These are phyloP conservation scores for Porites rus DNA, from an alignment of 92 coral and sea anemone genomes.

Conservation along the genomic window DNA sequence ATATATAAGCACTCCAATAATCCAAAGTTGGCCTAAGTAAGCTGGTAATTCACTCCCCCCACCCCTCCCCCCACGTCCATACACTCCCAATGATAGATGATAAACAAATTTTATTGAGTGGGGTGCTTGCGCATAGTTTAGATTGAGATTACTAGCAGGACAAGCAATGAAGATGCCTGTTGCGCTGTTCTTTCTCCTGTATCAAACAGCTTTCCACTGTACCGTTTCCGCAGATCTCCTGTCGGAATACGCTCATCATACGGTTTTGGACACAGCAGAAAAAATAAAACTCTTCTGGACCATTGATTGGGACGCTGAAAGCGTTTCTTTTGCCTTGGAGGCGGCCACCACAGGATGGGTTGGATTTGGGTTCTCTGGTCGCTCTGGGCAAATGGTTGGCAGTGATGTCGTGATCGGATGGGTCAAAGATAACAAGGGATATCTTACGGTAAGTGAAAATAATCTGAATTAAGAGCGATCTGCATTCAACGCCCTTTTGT, in stretches of 20 bases:
- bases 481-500: too few species aligned
- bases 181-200: background rate
- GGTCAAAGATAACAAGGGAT: slow-evolving; percentile 40
- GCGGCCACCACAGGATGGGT: slow-evolving; percentile 49
- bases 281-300: slow-evolving; percentile 42
- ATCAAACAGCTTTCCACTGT: background rate
- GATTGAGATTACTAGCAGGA: background rate
- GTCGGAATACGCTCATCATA: slow-evolving; percentile 34
- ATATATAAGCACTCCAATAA: too few species aligned
- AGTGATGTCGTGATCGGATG: slow-evolving; percentile 48
- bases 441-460: slow-evolving; percentile 24
- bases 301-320: slow-evolving; percentile 11
- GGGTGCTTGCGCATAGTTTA: too few species aligned
- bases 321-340: slow-evolving; percentile 40
- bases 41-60: too few species aligned
- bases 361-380: slow-evolving; percentile 44
- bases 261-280: slow-evolving; percentile 39
- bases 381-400: slow-evolving; percentile 35
- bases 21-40: too few species aligned
- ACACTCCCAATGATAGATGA: too few species aligned
- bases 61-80: too few species aligned
- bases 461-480: too few species aligned
- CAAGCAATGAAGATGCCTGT: background rate
- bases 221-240: slow-evolving; percentile 24
- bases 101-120: too few species aligned